Evolutionary conservation across 2,797 vertebrate genomes (phyloP), one percentile per base, ranked within the genome.

Genomic region (Lateolabrax maculatus): DNA sequence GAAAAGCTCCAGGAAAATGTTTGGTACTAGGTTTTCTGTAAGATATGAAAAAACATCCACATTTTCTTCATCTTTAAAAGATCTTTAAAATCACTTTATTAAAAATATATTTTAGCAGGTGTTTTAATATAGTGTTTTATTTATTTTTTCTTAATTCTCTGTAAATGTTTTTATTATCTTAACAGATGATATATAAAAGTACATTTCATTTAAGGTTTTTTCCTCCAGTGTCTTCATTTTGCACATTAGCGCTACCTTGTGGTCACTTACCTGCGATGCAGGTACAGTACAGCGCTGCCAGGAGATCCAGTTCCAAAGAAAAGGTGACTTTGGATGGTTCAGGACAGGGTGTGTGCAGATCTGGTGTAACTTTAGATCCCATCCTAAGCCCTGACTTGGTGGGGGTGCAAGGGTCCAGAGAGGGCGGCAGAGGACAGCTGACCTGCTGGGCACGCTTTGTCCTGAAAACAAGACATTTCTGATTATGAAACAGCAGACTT

Each of bases 1-100:
- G 93, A 98, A 99, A 46, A 99, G 95, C 94, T 99, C 98, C 95
- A 99, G 81, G 85, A 99, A 98, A 85, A 99, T 95, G 89, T 97
- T 99, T 70, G 98, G 97, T 73, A 99, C 98, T 6, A 99, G 88
- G 89, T 99, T 99, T 94, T 97, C 98, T 99, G 90, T 55, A 79
- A 84, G 64, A 92, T 29, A 90, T 1, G 3, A 87, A 71, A 76
- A 68, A 7, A 72, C 7, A 61, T 53, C 21, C 11, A 67, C 11
- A 41, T 18, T 44, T 34, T 49, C 18, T 12, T 13, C 11, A 44
- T 12, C 2, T 76, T 11, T 62, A 1, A 6, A 49, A 6, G 16
- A 21, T 64, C 3, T 56, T 48, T 7, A 31, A 43, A 61, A 25
- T 41, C 5, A 34, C 21, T 37, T 63, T 29, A 52, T 23, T 36